Evolutionary conservation across 2,113 vertebrate species (phyloP), one percentile per base, ranked within the genome.

Genomic region (Callochromis pleurospilus): DNA sequence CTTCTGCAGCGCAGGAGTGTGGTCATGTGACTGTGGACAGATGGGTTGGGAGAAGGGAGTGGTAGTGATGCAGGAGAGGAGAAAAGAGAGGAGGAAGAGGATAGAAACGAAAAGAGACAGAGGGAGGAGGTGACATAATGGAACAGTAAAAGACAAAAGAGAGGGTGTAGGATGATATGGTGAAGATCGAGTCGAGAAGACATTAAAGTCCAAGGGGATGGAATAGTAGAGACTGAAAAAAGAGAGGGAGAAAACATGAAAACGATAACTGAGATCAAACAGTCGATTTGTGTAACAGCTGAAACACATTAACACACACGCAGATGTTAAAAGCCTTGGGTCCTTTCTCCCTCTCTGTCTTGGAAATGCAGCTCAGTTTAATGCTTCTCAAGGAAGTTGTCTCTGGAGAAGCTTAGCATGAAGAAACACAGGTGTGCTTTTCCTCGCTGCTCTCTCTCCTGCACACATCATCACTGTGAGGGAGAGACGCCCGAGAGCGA

Each of bases 1-100:
- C 89, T 88, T 95, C 94, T 94, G 94, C 91, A 87, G 79, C 80
- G 24, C 91, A 90, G 83, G 80, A 90, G 90, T 60, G 51, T 7
- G 82, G 83, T 95, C 94, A 94, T 89, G 93, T 96, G 95, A 96
- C 84, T 36, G 2, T 80, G 87, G 80, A 92, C 92, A 94, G 93
- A 94, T 93, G 93, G 95, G 80, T 68, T 70, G 51, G 80, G 83
- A 90, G 88, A 90, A 90, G 79, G 82, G 84, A 90, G 82, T 79
- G 86, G 80, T 81, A 62, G 60, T 54, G 82, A 89, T 85, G 68
- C 40, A 85, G 70, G 65, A 55, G 80, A 82, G 53, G 56, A 21
- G 47, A 19, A 31, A 31, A 31, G 75, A 56, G 42, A n/a, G 40
- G 17, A 21, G 26, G 14, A 38, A 7, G 40, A 42, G 55, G 65